These are phyloP conservation scores for Rhinolophus ferrumequinum DNA, from an alignment of 2,113 vertebrate species.

Conservation along the genomic window DNA sequence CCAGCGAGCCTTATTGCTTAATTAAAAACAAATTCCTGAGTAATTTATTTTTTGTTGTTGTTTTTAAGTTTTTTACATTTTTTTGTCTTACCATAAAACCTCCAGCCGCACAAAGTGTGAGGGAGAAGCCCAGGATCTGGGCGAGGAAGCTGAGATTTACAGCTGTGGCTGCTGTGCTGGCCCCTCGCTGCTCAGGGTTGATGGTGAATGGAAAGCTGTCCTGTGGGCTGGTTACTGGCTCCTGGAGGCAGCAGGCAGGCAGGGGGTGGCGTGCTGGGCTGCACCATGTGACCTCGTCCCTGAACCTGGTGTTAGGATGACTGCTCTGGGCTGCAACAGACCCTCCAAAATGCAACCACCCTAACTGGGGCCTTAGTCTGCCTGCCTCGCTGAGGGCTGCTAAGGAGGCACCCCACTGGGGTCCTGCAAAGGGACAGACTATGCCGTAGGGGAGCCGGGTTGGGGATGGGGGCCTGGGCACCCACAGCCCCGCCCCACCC, in stretches of 20 bases:
- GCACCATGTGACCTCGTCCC: constrained; percentile 57
- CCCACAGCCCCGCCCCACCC: no score
- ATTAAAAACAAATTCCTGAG: constrained; percentile 88
- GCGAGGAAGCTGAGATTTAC: constrained; percentile 72
- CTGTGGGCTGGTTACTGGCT: constrained; percentile 70
- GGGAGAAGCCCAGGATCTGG: constrained; percentile 78
- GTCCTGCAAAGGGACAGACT: neutral
- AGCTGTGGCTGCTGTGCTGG: constrained; percentile 51
- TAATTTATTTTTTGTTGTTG: constrained; percentile 76
- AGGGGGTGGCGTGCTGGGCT: constrained; percentile 72
- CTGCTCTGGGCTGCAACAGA: neutral
- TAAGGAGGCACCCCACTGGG: no score
- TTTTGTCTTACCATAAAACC: constrained; percentile 79
- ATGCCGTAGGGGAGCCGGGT: neutral
- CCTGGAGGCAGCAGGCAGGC: constrained; percentile 63
- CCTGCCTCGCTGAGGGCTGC: no score
- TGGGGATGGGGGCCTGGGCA: no score
- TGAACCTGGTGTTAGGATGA: neutral
- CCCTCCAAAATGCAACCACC: neutral
- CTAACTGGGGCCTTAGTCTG: neutral
- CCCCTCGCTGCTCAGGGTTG: constrained; percentile 69
- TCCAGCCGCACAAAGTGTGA: constrained; percentile 69
- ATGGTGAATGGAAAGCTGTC: constrained; percentile 73
- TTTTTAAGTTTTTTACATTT: neutral
- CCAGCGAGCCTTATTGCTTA: constrained; percentile 86